These are phyloP conservation scores for Masticophis lateralis DNA, from an alignment of 2,797 vertebrate genomes.

Conservation along the genomic window DNA sequence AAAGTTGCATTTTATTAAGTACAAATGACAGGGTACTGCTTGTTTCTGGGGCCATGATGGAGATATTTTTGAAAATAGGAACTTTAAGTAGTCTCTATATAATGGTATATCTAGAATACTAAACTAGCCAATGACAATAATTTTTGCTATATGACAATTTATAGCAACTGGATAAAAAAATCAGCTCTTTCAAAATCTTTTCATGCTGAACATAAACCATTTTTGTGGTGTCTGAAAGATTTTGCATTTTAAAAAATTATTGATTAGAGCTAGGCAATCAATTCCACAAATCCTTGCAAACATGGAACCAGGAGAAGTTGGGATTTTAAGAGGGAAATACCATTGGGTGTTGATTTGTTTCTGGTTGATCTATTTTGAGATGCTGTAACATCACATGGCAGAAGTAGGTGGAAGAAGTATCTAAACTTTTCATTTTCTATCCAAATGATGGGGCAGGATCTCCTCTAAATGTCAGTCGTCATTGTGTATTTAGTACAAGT, in stretches of 20 bases:
- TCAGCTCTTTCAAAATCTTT: neutral
- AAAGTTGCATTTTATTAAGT: neutral
- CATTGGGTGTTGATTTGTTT: neutral
- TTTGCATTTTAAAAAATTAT: neutral
- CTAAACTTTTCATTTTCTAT: constrained; percentile 30
- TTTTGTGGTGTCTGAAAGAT: neutral
- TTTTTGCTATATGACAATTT: neutral
- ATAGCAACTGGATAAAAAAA: neutral
- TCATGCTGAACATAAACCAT: neutral
- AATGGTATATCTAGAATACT: neutral
- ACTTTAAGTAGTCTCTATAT: neutral
- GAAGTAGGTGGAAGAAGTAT: neutral
- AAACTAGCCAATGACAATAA: neutral
- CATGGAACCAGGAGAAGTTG: neutral
- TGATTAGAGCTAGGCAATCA: neutral
- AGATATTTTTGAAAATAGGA: neutral
- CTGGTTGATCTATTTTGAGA: neutral
- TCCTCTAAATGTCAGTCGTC: constrained; percentile 52
- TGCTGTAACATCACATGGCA: neutral
- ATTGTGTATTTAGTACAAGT: constrained; percentile 44
- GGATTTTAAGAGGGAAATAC: neutral
- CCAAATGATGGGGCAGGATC: constrained; percentile 11
- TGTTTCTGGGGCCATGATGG: neutral
- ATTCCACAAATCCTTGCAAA: neutral
- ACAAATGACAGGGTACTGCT: neutral